Percentiles rank a stretch among this genome's conserved stretches.
Conservation (phyloP, 1,140 invertebrate genomes). For the Augochlora pura region DNA sequence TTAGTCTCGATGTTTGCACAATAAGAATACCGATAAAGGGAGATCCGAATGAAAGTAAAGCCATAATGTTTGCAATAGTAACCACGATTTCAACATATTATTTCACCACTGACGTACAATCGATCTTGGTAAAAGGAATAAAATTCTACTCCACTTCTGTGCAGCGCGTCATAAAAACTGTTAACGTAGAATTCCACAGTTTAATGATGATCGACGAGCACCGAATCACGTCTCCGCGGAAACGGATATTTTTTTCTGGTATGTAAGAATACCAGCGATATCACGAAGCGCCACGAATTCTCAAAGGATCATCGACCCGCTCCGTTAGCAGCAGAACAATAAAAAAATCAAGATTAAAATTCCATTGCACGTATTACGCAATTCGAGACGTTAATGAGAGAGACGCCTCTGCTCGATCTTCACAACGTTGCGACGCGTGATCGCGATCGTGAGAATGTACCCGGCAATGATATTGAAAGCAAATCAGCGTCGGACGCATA, state of each 20-base stretch:
- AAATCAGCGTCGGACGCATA: slow-evolving; percentile 27
- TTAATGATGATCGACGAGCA: not conserved
- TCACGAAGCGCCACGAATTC: slow-evolving; percentile 5
- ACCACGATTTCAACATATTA: too few relatives aligned
- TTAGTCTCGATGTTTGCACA: too few relatives aligned
- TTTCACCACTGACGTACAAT: too few relatives aligned
- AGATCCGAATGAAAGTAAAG: too few relatives aligned
- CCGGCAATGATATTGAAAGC: slow-evolving; percentile 28
- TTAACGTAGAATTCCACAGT: too few relatives aligned
- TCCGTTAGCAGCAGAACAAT: slow-evolving; percentile 20
- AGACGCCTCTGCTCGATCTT: slow-evolving; percentile 18
- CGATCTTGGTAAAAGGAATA: too few relatives aligned
- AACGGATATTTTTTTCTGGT: not conserved
- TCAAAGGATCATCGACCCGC: slow-evolving; percentile 16
- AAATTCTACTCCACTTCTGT: too few relatives aligned
- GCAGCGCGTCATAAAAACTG: not conserved
- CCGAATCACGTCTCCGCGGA: not conserved
- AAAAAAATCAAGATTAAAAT: slow-evolving; percentile 12
- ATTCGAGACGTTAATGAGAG: slow-evolving; percentile 29
- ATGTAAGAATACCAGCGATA: not conserved
- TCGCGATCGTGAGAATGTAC: slow-evolving; percentile 35
- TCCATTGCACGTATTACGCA: slow-evolving; percentile 20
- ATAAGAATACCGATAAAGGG: too few relatives aligned
- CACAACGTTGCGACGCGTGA: slow-evolving; percentile 6
- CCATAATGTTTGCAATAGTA: too few relatives aligned